Base-by-base conservation (phyloP, 2,113 vertebrate genomes). In the Podocnemis expansa region DNA sequence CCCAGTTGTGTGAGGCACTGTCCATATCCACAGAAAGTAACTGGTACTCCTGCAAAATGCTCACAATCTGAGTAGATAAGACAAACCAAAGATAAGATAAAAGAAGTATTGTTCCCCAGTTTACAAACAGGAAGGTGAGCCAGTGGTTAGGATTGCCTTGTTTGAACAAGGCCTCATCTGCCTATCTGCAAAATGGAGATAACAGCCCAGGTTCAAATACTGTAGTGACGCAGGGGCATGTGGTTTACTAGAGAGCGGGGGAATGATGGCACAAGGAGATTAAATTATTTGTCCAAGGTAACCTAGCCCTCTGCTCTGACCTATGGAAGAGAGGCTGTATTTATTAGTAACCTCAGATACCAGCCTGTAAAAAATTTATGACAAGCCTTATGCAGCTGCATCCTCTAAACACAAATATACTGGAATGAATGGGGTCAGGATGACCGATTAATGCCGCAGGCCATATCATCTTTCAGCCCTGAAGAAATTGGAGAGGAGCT, bases 1-100 rank as follows among this genome's bases (percentile, higher is more conserved):
- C 88, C 94, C 17, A 82, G 89, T 91, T 97, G 96, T 93, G 82
- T 94, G 93, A 96, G 96, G 93, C 97, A 90, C 94, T 94, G n/a
- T 51, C 84, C 76, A 82, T 93, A 38, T 12, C 2, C 10, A 4
- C 5, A 94, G 91, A 96, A 97, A 91, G 93, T 96, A 89, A 93
- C 95, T 51, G 3, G 49, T 89, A 88, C 56, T 90, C 94, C 86
- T 85, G 93, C n/a, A n/a, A 91, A 80, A 31, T 84, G 82, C 87
- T 73, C 79, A 82, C 91, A 93, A 70, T 86, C 93, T 96, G 86
- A 47, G 82, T 79, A 96, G 93, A 73, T 47, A 43, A 89, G 82
- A 29, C 89, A 93, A 93, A 96, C 88, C 94, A 93, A 95, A 91
- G 88, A 29, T 88, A 85, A 82, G 84, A 27, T 76, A 80, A 78